A percentile compares a stretch with the other conserved stretches of the same genome.
Conservation (phyloP, 2,797 vertebrate species). For the Lagorchestes hirsutus region DNA sequence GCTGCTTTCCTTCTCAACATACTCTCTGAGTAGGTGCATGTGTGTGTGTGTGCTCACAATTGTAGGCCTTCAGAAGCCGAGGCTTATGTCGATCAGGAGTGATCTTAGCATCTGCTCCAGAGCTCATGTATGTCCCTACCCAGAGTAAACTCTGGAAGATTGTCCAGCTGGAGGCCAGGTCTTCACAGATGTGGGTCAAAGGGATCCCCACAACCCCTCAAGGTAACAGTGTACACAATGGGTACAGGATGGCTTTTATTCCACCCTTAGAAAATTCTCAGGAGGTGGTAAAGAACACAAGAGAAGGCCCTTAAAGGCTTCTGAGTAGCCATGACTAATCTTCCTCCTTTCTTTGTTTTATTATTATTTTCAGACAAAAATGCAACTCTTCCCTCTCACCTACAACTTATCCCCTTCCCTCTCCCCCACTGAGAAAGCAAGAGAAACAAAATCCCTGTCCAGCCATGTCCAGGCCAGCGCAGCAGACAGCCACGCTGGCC, state of each 20-base stretch:
- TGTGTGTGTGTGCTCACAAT: background rate
- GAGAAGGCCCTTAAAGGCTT: background rate
- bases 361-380: background rate
- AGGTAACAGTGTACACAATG: background rate
- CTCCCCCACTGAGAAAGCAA: background rate
- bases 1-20: background rate
- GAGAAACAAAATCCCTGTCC: background rate
- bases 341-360: background rate
- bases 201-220: background rate
- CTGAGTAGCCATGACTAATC: background rate
- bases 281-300: background rate
- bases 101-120: too few relatives aligned
- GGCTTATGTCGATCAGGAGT: background rate
- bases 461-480: background rate
- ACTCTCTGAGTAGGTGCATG: background rate
- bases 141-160: background rate
- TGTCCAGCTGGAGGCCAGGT: background rate
- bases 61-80: background rate
- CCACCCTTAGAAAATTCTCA: background rate
- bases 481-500: background rate
- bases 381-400: background rate
- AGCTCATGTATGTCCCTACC: too few relatives aligned
- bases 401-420: too few relatives aligned
- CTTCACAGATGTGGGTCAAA: too few relatives aligned
- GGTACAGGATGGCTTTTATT: background rate